phyloP scores from a whole-genome alignment of 2,113 vertebrate species.

The Tragelaphus strepsiceros region DNA sequence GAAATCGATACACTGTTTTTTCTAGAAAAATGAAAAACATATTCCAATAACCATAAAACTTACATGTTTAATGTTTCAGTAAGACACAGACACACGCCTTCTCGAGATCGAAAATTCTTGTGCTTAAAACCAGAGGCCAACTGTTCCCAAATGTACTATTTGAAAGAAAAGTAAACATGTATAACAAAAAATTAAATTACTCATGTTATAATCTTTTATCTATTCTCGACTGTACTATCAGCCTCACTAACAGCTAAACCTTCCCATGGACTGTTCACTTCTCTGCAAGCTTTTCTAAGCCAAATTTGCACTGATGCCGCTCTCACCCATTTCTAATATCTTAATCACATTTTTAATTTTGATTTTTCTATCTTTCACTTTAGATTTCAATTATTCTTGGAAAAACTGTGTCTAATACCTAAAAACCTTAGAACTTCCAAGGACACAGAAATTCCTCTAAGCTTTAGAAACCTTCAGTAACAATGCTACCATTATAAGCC shows the following conservation, averaged over 20 bases:
- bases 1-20: neutral
- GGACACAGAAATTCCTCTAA: neutral
- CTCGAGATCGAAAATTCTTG: constrained; percentile 97
- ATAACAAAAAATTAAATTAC: constrained; percentile 38
- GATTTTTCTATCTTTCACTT: constrained; percentile 37
- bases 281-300: neutral
- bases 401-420: neutral
- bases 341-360: constrained; percentile 25
- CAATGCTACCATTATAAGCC: constrained; percentile 65
- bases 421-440: neutral
- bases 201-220: neutral
- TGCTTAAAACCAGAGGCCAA: constrained; percentile 94
- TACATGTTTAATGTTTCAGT: constrained; percentile 91
- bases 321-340: neutral
- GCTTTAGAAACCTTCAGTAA: constrained; percentile 41
- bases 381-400: constrained; percentile 14
- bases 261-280: neutral
- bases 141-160: constrained; percentile 94
- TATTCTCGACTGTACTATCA: neutral
- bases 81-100: constrained; percentile 94
- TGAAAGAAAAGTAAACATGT: constrained; percentile 69
- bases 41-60: constrained; percentile 74
- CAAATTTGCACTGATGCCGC: neutral
- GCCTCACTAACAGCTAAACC: neutral
- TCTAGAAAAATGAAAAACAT: neutral